Evolutionary conservation across 2,113 vertebrate species (phyloP).

Genomic region (Ptyas mucosa): DNA sequence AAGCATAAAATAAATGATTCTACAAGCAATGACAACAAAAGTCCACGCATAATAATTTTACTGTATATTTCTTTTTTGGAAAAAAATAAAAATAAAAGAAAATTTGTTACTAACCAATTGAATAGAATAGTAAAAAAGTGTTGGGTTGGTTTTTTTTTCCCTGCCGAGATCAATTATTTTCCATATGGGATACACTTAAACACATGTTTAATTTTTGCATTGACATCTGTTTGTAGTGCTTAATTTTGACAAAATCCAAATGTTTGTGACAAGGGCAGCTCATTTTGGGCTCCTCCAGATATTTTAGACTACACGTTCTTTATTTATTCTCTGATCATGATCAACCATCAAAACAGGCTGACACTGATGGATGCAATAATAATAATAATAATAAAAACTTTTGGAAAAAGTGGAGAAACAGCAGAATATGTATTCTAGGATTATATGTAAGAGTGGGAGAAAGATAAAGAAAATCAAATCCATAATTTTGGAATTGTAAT

Average conservation of each 20-base stretch:
- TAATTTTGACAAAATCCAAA: not conserved
- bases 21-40: not conserved
- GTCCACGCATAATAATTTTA: not conserved
- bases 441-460: not conserved
- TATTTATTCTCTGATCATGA: not conserved
- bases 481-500: not conserved
- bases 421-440: not conserved
- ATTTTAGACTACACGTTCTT: not conserved
- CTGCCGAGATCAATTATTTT: not conserved
- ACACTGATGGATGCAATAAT: not conserved
- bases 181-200: not conserved
- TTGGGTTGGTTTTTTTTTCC: not conserved
- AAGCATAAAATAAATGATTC: not conserved
- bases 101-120: not conserved
- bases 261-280: not conserved
- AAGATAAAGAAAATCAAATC: not conserved
- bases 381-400: not conserved
- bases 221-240: not conserved
- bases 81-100: not conserved
- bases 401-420: too few relatives aligned
- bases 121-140: not conserved
- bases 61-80: not conserved
- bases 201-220: not conserved
- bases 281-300: not conserved
- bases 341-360: not conserved